phyloP scores from a whole-genome alignment of 2,113 vertebrate genomes.

The Ochotona princeps region DNA sequence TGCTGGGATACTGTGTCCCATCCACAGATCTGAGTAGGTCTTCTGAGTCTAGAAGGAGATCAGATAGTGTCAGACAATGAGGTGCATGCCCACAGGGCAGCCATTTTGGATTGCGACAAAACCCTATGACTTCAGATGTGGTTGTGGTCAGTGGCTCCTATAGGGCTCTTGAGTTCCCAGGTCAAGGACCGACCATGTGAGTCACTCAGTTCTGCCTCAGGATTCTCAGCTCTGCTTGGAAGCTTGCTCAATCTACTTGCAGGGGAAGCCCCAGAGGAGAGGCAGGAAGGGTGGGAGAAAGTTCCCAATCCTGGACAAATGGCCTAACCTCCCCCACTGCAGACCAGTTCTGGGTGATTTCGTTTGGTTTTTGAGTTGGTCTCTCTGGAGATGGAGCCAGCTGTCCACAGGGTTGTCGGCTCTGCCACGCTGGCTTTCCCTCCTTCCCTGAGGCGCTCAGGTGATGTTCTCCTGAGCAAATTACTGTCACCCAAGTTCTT shows the following conservation, averaged over 20 bases:
- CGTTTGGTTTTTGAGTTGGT: neutral
- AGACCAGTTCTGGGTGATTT: neutral
- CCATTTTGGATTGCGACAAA: neutral
- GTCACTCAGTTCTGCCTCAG: neutral
- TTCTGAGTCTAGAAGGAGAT: neutral
- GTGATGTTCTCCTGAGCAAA: neutral
- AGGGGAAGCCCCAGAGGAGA: neutral
- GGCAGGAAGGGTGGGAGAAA: neutral
- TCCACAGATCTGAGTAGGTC: neutral
- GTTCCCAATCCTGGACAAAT: neutral
- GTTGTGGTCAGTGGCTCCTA: neutral
- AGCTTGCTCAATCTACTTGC: neutral
- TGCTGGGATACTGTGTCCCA: neutral
- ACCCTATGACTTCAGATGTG: neutral
- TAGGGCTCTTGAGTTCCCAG: neutral
- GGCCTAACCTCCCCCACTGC: neutral
- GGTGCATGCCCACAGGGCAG: neutral
- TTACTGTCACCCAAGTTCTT: neutral
- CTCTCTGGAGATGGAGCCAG: neutral
- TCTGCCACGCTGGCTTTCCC: neutral
- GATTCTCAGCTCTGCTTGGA: slow-evolving; percentile 18
- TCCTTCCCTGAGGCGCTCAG: neutral
- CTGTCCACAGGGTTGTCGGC: neutral
- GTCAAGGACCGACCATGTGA: neutral
- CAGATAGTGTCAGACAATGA: neutral